Percentiles rank a stretch among this genome's conserved stretches.
phyloP scores from a whole-genome alignment of 1,140 invertebrate species.

The Doryteuthis pealeii region DNA sequence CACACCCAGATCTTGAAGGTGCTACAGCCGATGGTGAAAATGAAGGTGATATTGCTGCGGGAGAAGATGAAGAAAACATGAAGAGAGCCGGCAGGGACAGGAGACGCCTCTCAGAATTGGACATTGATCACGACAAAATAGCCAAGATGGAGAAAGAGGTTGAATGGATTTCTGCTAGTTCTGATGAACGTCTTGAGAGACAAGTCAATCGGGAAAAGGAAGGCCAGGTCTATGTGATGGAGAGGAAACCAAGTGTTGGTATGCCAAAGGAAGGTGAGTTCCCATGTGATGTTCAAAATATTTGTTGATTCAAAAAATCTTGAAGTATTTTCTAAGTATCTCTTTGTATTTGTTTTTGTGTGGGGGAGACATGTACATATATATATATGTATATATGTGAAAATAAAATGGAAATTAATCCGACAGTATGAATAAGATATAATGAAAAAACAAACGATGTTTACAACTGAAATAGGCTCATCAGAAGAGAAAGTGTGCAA shows the following conservation, averaged over 20 bases:
- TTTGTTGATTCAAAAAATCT: too few species aligned
- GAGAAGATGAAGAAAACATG: background rate
- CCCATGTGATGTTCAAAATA: too few species aligned
- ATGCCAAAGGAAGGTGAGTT: slow-evolving; percentile 2
- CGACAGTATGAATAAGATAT: too few species aligned
- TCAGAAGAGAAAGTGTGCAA: too few species aligned
- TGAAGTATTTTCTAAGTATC: too few species aligned
- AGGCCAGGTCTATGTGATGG: slow-evolving; percentile 3
- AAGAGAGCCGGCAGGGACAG: slow-evolving; percentile 4
- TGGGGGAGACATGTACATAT: too few species aligned
- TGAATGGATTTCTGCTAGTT: background rate
- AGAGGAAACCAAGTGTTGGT: background rate
- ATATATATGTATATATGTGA: too few species aligned
- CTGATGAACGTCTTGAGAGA: background rate
- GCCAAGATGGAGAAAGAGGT: background rate
- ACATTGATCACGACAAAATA: slow-evolving; percentile 16
- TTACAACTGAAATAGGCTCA: too few species aligned
- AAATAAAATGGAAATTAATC: too few species aligned
- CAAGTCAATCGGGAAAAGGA: background rate
- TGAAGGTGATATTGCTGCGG: slow-evolving; percentile 15
- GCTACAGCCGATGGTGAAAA: slow-evolving; percentile 14
- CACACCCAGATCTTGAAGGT: slow-evolving; percentile 20
- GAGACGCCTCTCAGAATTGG: slow-evolving; percentile 28
- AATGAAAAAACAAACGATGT: too few species aligned
- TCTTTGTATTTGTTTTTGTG: too few species aligned